Evolutionary conservation across 2,888 invertebrate species (phyloP).

Genomic region (Ophion obscuratus): DNA sequence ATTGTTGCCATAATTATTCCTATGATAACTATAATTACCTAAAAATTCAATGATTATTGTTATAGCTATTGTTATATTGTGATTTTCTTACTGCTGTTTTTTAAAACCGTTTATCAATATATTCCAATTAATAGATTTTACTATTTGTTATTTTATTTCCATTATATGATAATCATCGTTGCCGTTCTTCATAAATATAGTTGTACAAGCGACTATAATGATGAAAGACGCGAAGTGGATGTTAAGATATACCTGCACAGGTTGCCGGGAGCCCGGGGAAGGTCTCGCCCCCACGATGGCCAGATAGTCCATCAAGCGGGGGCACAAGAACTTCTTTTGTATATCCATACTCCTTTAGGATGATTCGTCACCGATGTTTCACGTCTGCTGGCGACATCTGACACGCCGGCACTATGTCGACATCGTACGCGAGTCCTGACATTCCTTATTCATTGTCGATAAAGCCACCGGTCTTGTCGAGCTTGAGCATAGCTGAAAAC

Average conservation of each 20-base stretch:
- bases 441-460: conserved; percentile 76
- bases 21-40: no score
- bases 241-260: conserved; percentile 88
- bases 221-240: not conserved
- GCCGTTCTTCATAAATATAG: no score
- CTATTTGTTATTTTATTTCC: no score
- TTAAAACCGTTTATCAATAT: no score
- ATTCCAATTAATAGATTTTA: no score
- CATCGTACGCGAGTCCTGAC: conserved; percentile 72
- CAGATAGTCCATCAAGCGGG: conserved; percentile 97
- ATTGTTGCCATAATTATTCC: no score
- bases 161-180: no score
- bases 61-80: no score
- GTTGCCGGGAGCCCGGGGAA: conserved; percentile 89
- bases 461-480: conserved; percentile 2
- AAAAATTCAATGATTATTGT: no score
- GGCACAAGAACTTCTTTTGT: conserved; percentile 93
- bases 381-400: conserved; percentile 70
- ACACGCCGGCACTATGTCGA: conserved; percentile 67
- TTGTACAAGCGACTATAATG: no score
- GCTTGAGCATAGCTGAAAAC: conserved; percentile 31
- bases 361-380: conserved; percentile 78
- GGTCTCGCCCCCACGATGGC: conserved; percentile 97
- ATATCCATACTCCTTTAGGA: conserved; percentile 84
- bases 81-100: no score